A percentile compares a stretch with the other conserved stretches of the same genome.
These are phyloP conservation scores for Capreolus pygargus DNA, from an alignment of 2,113 vertebrate genomes.

Conservation along the genomic window DNA sequence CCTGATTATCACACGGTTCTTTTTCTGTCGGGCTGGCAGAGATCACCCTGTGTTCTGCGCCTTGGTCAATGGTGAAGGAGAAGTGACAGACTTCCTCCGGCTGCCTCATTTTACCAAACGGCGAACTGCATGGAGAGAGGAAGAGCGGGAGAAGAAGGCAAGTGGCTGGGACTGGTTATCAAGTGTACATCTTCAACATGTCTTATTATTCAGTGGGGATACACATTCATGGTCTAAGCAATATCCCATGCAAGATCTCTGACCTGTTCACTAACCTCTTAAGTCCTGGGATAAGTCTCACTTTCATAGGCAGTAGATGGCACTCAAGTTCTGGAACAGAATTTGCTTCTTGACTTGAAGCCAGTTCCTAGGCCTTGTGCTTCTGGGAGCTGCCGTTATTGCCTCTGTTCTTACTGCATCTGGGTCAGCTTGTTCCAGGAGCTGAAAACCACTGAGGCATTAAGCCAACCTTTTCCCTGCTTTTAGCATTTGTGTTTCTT, in stretches of 20 bases:
- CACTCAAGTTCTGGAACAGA: slow-evolving; percentile 23
- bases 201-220: neutral
- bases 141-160: slow-evolving; percentile 96
- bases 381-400: slow-evolving; percentile 28
- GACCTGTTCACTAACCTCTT: neutral
- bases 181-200: neutral
- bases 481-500: slow-evolving; percentile 2
- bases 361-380: slow-evolving; percentile 27
- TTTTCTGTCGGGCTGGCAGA: slow-evolving; percentile 76
- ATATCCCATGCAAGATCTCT: neutral
- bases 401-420: slow-evolving; percentile 57
- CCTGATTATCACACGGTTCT: neutral
- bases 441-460: slow-evolving; percentile 51
- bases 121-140: slow-evolving; percentile 95
- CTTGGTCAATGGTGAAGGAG: slow-evolving; percentile 95
- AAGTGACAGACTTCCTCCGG: slow-evolving; percentile 96
- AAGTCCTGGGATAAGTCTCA: neutral
- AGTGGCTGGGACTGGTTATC: neutral
- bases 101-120: slow-evolving; percentile 96
- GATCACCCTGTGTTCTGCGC: slow-evolving; percentile 98
- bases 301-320: slow-evolving; percentile 57
- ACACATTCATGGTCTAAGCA: neutral
- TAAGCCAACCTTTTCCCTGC: slow-evolving; percentile 28
- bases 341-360: slow-evolving; percentile 2
- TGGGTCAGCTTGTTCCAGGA: slow-evolving; percentile 66